Evolutionary conservation across 2,888 invertebrate genomes (phyloP).

Genomic region (Lasioglossum villosulum): DNA sequence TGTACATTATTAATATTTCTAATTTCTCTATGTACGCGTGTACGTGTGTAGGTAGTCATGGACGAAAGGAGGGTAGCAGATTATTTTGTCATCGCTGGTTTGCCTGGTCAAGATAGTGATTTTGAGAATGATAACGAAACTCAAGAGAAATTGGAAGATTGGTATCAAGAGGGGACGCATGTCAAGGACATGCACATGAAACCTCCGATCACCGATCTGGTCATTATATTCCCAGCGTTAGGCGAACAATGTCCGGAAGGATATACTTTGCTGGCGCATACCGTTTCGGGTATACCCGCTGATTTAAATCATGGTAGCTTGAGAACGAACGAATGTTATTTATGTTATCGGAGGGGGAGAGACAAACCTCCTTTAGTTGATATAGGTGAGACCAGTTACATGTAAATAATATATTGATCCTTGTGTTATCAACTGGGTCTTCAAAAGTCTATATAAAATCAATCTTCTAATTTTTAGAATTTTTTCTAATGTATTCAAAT

Average conservation of each 20-base stretch:
- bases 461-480: too few species aligned
- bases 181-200: conserved; percentile 92
- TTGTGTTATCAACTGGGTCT: too few species aligned
- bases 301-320: conserved; percentile 99
- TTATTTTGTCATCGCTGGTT: conserved; percentile 99
- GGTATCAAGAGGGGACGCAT: conserved; percentile 87
- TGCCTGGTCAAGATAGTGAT: conserved; percentile 86
- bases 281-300: conserved; percentile 95
- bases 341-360: conserved; percentile 96
- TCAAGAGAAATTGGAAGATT: conserved; percentile 84
- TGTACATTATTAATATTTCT: neutral
- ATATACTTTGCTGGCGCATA: conserved; percentile 90
- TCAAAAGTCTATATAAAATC: too few species aligned
- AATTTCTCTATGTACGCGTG: neutral
- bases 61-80: conserved; percentile 96
- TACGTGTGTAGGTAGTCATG: conserved; percentile 85
- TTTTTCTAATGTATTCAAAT: too few species aligned
- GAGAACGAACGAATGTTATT: conserved; percentile 95
- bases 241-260: conserved; percentile 94
- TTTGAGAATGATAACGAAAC: conserved; percentile 89
- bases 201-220: conserved; percentile 98
- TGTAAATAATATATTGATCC: neutral
- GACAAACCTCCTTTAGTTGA: conserved; percentile 99
- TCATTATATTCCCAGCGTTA: conserved; percentile 94
- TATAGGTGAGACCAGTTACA: conserved; percentile 90